Conservation (phyloP, 2,888 invertebrate genomes). For the Temnothorax rugatulus region DNA sequence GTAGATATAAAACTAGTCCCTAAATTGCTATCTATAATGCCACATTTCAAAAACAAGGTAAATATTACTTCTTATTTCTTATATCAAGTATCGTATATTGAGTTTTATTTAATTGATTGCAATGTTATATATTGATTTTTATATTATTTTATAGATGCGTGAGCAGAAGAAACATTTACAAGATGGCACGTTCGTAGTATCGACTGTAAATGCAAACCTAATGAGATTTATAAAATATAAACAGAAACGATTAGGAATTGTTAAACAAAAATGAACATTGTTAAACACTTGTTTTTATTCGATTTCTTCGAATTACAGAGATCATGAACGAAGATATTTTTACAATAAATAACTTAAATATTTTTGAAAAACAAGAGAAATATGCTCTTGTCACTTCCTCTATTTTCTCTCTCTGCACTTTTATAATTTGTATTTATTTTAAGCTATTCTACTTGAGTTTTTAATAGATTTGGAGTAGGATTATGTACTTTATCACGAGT, state of each 20-base stretch:
- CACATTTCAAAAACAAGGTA: slow-evolving; percentile 90
- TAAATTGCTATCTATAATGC: slow-evolving; percentile 88
- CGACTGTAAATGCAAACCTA: slow-evolving; percentile 90
- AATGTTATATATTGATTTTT: slow-evolving; percentile 14
- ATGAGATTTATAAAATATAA: slow-evolving; percentile 92
- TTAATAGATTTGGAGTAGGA: slow-evolving; percentile 5
- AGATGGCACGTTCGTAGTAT: slow-evolving; percentile 90
- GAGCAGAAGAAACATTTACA: slow-evolving; percentile 90
- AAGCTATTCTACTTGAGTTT: not conserved
- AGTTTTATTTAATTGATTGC: slow-evolving; percentile 18
- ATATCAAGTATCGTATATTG: not conserved
- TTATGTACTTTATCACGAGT: slow-evolving; percentile 10
- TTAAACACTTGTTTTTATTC: slow-evolving; percentile 11
- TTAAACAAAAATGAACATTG: slow-evolving; percentile 7
- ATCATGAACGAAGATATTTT: slow-evolving; percentile 38
- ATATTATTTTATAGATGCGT: slow-evolving; percentile 87
- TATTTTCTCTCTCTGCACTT: not conserved
- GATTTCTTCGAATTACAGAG: slow-evolving; percentile 31
- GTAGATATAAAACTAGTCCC: slow-evolving; percentile 89
- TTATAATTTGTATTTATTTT: not conserved
- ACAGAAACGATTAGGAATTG: slow-evolving; percentile 83
- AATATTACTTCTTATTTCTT: slow-evolving; percentile 43
- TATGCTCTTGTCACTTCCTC: not conserved
- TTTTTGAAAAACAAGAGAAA: not conserved
- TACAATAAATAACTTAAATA: slow-evolving; percentile 55